Evolutionary conservation across 2,888 invertebrate species (phyloP), one percentile per base, ranked within the genome.

Genomic region (Bombyx huttoni): DNA sequence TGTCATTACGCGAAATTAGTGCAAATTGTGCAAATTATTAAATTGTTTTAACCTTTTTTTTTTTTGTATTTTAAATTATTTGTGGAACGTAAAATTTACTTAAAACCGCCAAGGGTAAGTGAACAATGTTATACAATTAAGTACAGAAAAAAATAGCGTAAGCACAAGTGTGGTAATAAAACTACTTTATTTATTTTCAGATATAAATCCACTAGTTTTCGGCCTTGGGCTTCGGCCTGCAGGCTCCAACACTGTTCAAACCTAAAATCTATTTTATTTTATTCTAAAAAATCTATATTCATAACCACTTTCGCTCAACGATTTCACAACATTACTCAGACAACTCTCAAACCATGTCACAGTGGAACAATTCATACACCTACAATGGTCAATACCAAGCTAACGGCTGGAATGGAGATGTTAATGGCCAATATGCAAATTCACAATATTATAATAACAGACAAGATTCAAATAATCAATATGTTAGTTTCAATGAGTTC

Each of bases 181-280:
- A 33, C 56, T 51, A 45, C 48, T 53, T 61, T 56, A 54, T 65
- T 63, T 65, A 51, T 45, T 77, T 78, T 59, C 76, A 80, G 79
- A 70, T 63, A 63, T 62, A 60, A 62, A 59, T 59, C 59, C 52
- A 49, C 53, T 60, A 57, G 56, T 56, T 55, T 56, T 53, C 58
- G 78, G 69, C 81, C 82, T 68, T 75, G 71, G 87, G 86, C 84
- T 78, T 82, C 81, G 85, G 87, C 86, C 86, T 83, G 78, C 67
- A 78, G 86, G 75, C 76, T 62, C 57, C 57, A 57, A 55, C 40
- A 3, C 58, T 58, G 59, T 54, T 56, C 40, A 8, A 40, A 40
- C 8, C 59, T 55, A 55, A 61, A 61, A 65, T 56, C 53, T 52
- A 52, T 52, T 46, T 13, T 46, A 7, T 46, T 46, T 46, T 24